Percentiles rank a stretch among this genome's conserved stretches.
Conservation (phyloP, 1,140 invertebrate genomes). For the Nephila pilipes region DNA sequence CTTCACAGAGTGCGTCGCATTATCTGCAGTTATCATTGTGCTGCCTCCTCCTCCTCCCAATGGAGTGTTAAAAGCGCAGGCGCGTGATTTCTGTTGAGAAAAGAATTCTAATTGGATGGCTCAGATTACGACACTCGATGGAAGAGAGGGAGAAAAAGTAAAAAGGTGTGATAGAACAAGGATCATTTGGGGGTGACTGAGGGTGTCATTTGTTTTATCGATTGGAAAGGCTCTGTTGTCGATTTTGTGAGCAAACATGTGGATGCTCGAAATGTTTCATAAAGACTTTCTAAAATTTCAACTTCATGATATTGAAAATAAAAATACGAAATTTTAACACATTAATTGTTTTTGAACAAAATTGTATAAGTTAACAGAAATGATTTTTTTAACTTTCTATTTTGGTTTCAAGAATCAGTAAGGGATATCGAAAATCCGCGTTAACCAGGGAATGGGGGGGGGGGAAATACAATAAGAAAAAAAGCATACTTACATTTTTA, state of each 20-base stretch:
- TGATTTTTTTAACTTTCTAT: no score
- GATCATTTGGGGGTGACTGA: not conserved
- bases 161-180: not conserved
- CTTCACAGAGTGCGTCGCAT: not conserved
- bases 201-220: not conserved
- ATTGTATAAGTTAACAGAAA: no score
- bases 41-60: not conserved
- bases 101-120: not conserved
- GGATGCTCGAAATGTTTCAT: no score
- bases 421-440: no score
- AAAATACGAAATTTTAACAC: no score
- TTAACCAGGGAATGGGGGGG: no score
- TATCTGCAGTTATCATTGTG: slow-evolving; percentile 40
- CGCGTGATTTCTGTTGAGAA: not conserved
- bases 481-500: no score
- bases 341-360: no score
- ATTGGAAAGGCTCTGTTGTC: not conserved
- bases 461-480: no score
- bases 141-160: not conserved
- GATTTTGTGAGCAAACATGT: not conserved
- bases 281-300: no score
- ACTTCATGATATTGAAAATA: no score
- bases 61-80: slow-evolving; percentile 10
- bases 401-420: no score
- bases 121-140: not conserved